These are phyloP conservation scores for Euspilapteryx auroguttella DNA, from an alignment of 2,888 invertebrate genomes.

Conservation along the genomic window DNA sequence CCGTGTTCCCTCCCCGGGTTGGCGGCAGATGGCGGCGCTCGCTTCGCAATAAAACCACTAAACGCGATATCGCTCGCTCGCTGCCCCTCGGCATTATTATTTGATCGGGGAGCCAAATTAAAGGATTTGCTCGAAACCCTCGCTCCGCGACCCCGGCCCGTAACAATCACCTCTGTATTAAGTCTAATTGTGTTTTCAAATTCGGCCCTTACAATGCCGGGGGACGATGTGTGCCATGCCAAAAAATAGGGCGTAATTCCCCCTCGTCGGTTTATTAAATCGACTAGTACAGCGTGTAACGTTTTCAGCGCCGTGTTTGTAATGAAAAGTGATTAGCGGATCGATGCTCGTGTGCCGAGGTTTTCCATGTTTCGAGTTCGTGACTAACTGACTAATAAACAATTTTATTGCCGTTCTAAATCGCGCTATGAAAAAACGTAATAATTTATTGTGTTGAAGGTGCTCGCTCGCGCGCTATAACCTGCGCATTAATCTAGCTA, in stretches of 20 bases:
- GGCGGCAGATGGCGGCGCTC: constrained; percentile 46
- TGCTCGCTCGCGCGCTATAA: constrained; percentile 17
- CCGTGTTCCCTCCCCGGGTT: constrained; percentile 10
- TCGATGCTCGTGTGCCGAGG: constrained; percentile 22
- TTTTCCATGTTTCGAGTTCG: no score
- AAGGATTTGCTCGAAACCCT: constrained; percentile 58
- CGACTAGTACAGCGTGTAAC: constrained; percentile 24
- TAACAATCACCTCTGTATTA: constrained; percentile 62
- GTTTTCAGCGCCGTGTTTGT: constrained; percentile 3
- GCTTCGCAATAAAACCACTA: constrained; percentile 62
- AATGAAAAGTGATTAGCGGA: constrained; percentile 14
- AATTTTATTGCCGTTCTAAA: constrained; percentile 24
- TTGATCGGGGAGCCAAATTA: constrained; percentile 62
- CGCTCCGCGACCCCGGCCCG: constrained; percentile 43
- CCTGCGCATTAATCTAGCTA: constrained; percentile 17
- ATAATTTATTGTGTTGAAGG: constrained; percentile 17
- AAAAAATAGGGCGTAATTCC: constrained; percentile 47
- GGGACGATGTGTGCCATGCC: constrained; percentile 36
- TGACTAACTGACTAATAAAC: constrained; percentile 39
- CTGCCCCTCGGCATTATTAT: constrained; percentile 55
- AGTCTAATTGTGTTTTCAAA: constrained; percentile 62
- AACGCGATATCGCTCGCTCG: constrained; percentile 52
- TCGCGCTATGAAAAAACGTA: constrained; percentile 25
- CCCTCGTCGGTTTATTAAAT: constrained; percentile 44
- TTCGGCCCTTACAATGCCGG: constrained; percentile 45